Evolutionary conservation across 2,888 invertebrate species (phyloP), one percentile per base, ranked within the genome.

Genomic region (Drosophila neotestacea): DNA sequence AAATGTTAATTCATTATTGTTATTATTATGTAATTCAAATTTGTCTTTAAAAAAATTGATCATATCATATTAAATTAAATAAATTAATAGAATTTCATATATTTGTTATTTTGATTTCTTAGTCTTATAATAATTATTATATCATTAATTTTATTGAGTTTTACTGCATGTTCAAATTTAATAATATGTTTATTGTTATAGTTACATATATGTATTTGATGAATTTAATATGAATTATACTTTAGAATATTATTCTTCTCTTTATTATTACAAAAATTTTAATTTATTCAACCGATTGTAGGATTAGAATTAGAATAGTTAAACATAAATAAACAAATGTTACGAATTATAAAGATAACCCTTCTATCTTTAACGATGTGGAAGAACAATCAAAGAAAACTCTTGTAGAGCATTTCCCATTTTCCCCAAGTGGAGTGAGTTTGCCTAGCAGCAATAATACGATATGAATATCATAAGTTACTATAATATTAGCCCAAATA

Each of bases 401-500:
- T 52, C 16, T 56, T 16, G 6, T 22, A 51, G 32, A 39, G 46
- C 51, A 68, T 39, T 56, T 36, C 55, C 42, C 11, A 34, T 47
- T 63, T 39, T 56, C 30, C 55, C 42, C 11, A 34, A 13, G 22
- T 50, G 34, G 56, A 59, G 54, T 59, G 70, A 47, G 70, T 59
- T 62, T 67, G 61, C 38, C 66, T 50, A 28, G 65, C n/a, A 42
- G 71, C 77, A 73, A 75, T 82, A 79, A 82, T 82, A 75, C 71
- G 66, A 70, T 79, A 83, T 85, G 85, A 80, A 83, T 85, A 83
- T 82, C 80, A 85, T 80, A 77, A 83, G 85, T 83, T 75, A 85
- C 85, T 77, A 83, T 82, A 77, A 82, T 85, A 83, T 85, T 85
- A 85, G 85, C 83, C 85, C 80, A 82, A 83, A 83, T 83, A 83